Evolutionary conservation across 1,140 invertebrate species (phyloP).

Genomic region (Condylostylus longicornis): DNA sequence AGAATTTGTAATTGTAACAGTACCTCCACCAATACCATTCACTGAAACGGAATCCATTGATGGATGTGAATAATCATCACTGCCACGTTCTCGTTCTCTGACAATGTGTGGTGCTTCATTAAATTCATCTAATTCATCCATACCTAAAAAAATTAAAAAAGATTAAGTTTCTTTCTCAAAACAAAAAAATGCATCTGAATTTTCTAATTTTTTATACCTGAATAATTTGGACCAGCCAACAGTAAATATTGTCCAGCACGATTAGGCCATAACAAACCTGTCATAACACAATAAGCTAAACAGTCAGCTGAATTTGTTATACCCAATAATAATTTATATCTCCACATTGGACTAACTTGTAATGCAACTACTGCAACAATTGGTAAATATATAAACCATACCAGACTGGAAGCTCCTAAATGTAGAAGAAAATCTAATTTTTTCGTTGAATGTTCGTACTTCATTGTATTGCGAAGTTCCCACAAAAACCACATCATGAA

Average conservation of each 20-base stretch:
- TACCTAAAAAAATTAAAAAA: constrained; percentile 35
- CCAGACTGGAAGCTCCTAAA: constrained; percentile 89
- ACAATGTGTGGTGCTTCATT: constrained; percentile 71
- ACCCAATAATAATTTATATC: constrained; percentile 84
- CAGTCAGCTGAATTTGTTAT: constrained; percentile 90
- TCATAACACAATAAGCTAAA: constrained; percentile 84
- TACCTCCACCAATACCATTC: constrained; percentile 4
- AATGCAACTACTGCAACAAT: constrained; percentile 84
- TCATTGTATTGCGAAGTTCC: constrained; percentile 83
- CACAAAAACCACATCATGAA: constrained; percentile 93
- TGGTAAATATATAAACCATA: constrained; percentile 96
- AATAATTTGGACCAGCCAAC: constrained; percentile 48
- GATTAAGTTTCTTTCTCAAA: background rate
- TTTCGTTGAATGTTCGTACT: constrained; percentile 77
- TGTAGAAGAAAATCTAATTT: constrained; percentile 88
- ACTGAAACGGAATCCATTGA: constrained; percentile 23
- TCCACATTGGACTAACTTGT: constrained; percentile 86
- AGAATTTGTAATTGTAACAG: background rate
- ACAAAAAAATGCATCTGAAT: background rate
- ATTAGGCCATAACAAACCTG: constrained; percentile 85
- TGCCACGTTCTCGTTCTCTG: constrained; percentile 23
- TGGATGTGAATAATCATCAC: constrained; percentile 8
- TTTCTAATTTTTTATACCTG: constrained; percentile 32
- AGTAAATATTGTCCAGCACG: constrained; percentile 79
- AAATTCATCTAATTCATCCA: constrained; percentile 78